Percentiles rank a stretch among this genome's conserved stretches.
phyloP scores from a whole-genome alignment of 35 echinoderm and acorn worm genomes.

The Lytechinus pictus region DNA sequence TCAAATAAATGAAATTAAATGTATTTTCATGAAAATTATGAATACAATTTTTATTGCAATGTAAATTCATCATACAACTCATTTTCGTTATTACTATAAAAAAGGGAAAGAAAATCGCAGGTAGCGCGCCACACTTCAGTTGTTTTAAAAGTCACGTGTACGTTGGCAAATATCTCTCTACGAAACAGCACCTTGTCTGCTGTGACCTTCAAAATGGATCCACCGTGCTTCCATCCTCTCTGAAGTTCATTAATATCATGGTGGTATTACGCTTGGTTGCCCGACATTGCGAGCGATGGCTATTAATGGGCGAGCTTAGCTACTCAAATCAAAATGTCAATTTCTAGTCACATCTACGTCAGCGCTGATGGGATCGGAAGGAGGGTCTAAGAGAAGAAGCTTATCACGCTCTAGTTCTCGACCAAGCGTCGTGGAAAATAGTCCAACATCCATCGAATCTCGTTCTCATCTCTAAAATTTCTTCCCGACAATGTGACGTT shows the following conservation, averaged over 20 bases:
- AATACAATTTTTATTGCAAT: no score
- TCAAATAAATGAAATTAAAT: no score
- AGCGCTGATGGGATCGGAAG: background rate
- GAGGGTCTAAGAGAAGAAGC: background rate
- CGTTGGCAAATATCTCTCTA: no score
- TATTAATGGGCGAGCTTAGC: background rate
- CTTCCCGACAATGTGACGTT: background rate
- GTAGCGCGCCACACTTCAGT: no score
- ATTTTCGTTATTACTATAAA: no score
- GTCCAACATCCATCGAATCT: background rate
- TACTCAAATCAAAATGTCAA: background rate
- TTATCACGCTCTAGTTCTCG: background rate
- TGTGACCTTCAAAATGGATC: background rate
- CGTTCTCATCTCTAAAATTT: background rate
- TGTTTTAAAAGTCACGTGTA: no score
- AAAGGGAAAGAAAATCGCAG: no score
- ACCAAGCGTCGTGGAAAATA: background rate
- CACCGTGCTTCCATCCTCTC: background rate
- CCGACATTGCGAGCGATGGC: background rate
- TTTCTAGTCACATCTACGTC: background rate
- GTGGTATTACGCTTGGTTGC: background rate
- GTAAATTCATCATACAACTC: no score
- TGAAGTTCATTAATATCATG: background rate
- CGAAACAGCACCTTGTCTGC: no score
- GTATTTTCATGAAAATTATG: no score